Percentiles rank a stretch among this genome's conserved stretches.
Evolutionary conservation across 2,797 vertebrate genomes (phyloP).

Genomic region (Linurgus olivaceus): DNA sequence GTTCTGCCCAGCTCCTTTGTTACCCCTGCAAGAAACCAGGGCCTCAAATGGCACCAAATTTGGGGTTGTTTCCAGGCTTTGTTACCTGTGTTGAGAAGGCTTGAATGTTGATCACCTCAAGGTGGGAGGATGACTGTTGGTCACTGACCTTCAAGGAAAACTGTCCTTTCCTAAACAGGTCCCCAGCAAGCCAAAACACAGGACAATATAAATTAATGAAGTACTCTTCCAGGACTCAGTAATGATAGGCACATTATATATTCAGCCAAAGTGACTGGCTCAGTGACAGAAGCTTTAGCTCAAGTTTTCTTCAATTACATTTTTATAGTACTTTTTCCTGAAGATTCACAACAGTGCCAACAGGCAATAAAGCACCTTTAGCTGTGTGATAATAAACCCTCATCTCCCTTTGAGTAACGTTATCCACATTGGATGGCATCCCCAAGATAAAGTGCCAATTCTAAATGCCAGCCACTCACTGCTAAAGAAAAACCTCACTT

Average conservation of each 20-base stretch:
- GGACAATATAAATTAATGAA: neutral
- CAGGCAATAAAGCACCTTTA: neutral
- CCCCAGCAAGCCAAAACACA: neutral
- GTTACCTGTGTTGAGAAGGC: constrained; percentile 84
- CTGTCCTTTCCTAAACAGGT: constrained; percentile 78
- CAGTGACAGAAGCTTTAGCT: neutral
- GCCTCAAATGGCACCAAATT: neutral
- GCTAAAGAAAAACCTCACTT: neutral
- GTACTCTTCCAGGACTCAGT: neutral
- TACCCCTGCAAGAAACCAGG: neutral
- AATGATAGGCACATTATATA: neutral
- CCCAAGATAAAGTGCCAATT: neutral
- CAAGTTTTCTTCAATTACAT: neutral
- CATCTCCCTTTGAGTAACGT: neutral
- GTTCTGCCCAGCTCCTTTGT: neutral
- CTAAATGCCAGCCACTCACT: neutral
- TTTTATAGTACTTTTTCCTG: neutral
- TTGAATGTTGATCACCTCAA: constrained; percentile 77
- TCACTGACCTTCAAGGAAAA: constrained; percentile 80
- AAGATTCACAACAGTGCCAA: neutral
- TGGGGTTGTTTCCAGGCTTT: neutral
- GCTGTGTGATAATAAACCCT: neutral
- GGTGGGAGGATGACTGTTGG: constrained; percentile 76
- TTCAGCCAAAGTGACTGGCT: neutral
- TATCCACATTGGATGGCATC: neutral